Base-by-base conservation (phyloP, 2,888 invertebrate species). In the Cosmopolites sordidus region DNA sequence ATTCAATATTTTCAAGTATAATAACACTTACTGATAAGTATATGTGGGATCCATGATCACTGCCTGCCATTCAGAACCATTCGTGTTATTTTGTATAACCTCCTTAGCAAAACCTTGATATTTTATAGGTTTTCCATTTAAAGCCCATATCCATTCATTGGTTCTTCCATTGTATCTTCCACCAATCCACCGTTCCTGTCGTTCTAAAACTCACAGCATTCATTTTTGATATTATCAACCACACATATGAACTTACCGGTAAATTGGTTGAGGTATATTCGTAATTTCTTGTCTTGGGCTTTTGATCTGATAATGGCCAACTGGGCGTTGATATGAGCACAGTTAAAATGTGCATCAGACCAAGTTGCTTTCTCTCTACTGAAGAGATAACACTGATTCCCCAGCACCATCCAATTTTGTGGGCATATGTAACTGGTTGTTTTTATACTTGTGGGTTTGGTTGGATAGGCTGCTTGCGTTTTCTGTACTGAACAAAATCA, bases 121-220 rank as follows among this genome's bases (percentile, higher is more conserved):
- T 62, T 77, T 79, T 69, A 89, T 78, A 63, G 79, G 79, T 43
- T 81, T 79, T 45, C 86, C 83, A 61, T 84, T 83, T 11, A 81
- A 80, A 12, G 85, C 87, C 88, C 89, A 90, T 60, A 83, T 82
- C 89, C 89, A 89, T n/a, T 78, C 74, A 58, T 77, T 76, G 45
- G 79, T 78, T 39, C 77, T 76, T 79, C 82, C 82, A 73, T 89
- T 85, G 71, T 83, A 90, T 60, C 85, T 81, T 17, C 87, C 89
- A 5, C 89, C 90, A 69, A 89, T 86, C 90, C 90, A 90, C 60
- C 89, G 79, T 60, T 86, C 86, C 17, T 79, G 75, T 45, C 57
- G 63, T 51, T 62, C 67, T 66, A 51, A 38, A 59, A 58, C n/a
- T 22, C 22, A 22, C 3, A 22, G 8, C 8, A 22, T 22, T 40